Base-by-base conservation (phyloP, 2,797 vertebrate genomes). In the Leptodactylus fallax region DNA sequence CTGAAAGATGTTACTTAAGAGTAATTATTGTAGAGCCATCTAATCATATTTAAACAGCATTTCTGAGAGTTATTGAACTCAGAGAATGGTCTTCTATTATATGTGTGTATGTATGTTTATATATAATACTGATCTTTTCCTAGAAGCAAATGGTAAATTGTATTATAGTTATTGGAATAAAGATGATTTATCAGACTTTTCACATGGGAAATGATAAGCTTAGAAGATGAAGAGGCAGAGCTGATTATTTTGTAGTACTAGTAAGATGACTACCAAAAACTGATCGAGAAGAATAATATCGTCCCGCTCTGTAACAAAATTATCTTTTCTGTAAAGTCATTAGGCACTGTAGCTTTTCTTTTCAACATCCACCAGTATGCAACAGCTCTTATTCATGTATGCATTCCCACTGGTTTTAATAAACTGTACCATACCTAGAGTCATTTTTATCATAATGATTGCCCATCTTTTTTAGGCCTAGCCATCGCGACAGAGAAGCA, bases 151-250 rank as follows among this genome's bases (percentile, higher is more conserved):
- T 82, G 45, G 79, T 71, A 87, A 90, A 91, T 87, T 88, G 79
- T 8, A 1, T 90, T 89, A 89, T 85, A 83, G 90, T 90, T 91
- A 90, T 89, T 88, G 87, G 86, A 92, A 91, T 87, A 87, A 90
- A 88, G 90, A 80, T 86, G 76, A 90, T 91, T 85, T 85, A 83
- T 90, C 90, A 89, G 58, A 74, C 74, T 89, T 86, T 87, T 85
- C 90, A 89, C 77, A 77, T 79, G 47, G 74, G 80, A 89, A 87
- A 89, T 84, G 56, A 83, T 79, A 87, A 88, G 77, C 85, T 86
- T 81, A 85, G 47, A 84, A 90, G 82, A 85, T 85, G 86, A 81
- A 86, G 51, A 72, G 78, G 85, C 74, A 86, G 25, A 86, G 78
- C 55, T 80, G 21, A 79, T 86, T 86, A 81, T 81, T 86, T 80